Conservation (phyloP, 2,888 invertebrate species). For the Eupithecia exiguata region DNA sequence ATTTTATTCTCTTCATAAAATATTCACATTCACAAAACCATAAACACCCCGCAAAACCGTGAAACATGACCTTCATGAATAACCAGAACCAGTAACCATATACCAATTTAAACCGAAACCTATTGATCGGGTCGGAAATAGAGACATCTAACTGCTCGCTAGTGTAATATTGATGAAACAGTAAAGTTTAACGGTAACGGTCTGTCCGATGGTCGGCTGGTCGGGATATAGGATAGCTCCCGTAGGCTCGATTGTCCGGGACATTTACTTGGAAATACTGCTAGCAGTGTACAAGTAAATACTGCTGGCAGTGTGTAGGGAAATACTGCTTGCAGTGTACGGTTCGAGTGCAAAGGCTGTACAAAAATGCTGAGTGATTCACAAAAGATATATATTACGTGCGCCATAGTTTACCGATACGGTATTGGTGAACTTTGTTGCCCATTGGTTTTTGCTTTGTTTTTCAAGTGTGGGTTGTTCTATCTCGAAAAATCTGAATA, state of each 20-base stretch:
- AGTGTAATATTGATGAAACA: constrained; percentile 29
- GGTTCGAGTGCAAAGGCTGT: neutral
- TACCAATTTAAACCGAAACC: constrained; percentile 8
- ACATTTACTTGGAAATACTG: constrained; percentile 27
- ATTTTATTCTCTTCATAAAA: too few relatives aligned
- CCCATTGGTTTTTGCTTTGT: neutral
- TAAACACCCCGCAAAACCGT: neutral
- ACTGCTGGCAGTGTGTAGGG: neutral
- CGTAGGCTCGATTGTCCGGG: constrained; percentile 32
- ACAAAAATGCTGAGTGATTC: neutral
- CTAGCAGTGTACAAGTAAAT: constrained; percentile 8
- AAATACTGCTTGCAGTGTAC: neutral
- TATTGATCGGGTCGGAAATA: constrained; percentile 15
- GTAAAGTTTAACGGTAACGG: constrained; percentile 35
- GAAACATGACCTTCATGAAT: constrained; percentile 10
- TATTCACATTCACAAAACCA: neutral
- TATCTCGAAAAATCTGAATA: neutral
- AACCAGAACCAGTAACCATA: neutral
- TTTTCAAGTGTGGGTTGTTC: neutral
- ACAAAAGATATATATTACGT: neutral
- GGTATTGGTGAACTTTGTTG: neutral
- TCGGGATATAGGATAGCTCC: constrained; percentile 11
- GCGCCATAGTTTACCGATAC: too few relatives aligned
- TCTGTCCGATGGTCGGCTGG: constrained; percentile 18
- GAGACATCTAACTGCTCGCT: constrained; percentile 19